Evolutionary conservation across 2,888 invertebrate species (phyloP).

Genomic region (Cyaniris semiargus): DNA sequence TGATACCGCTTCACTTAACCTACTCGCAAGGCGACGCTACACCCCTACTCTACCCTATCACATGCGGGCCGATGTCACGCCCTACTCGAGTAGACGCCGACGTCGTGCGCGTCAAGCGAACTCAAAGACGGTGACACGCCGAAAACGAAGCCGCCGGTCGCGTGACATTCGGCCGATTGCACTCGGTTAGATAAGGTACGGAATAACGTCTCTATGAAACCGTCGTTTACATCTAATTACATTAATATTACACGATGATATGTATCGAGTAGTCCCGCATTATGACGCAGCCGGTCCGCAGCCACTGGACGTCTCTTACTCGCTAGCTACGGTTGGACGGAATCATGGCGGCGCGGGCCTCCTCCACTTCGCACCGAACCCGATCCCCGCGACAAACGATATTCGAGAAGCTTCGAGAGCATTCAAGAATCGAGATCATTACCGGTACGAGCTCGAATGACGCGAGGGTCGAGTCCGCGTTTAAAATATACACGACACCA

Average conservation of each 20-base stretch:
- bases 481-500: constrained; percentile 25
- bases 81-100: background rate
- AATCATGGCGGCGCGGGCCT: constrained; percentile 76
- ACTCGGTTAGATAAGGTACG: constrained; percentile 76
- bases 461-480: constrained; percentile 39
- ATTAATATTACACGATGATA: constrained; percentile 85
- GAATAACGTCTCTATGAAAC: constrained; percentile 81
- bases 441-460: constrained; percentile 31
- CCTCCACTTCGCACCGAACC: constrained; percentile 45
- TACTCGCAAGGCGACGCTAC: constrained; percentile 78
- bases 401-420: constrained; percentile 21
- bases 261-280: constrained; percentile 86
- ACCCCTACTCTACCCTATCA: constrained; percentile 76
- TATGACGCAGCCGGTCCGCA: constrained; percentile 80
- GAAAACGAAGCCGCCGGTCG: constrained; percentile 53
- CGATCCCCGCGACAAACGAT: constrained; percentile 31
- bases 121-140: constrained; percentile 57
- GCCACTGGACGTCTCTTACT: constrained; percentile 81
- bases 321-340: constrained; percentile 82
- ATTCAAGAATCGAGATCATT: constrained; percentile 27
- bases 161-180: constrained; percentile 78
- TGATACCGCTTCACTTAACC: constrained; percentile 79
- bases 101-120: constrained; percentile 48
- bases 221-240: constrained; percentile 77
- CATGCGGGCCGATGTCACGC: constrained; percentile 78